A percentile compares a stretch with the other conserved stretches of the same genome.
Conservation (phyloP, 2,113 vertebrate genomes). For the Dunckerocampus dactyliophorus region DNA sequence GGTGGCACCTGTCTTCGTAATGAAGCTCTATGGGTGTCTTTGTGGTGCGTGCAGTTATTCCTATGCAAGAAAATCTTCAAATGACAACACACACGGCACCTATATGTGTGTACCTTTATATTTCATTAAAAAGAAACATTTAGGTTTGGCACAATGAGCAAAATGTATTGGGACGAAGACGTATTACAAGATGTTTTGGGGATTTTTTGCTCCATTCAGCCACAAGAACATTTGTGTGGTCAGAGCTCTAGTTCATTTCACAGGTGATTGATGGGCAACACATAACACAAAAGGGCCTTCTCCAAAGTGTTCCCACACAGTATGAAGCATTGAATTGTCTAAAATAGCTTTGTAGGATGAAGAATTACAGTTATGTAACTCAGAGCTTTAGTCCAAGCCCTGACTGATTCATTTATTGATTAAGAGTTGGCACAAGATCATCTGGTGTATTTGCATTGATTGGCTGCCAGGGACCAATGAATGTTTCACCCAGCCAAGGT, state of each 20-base stretch:
- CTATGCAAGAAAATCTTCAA: slow-evolving; percentile 9
- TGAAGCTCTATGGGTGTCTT: slow-evolving; percentile 9
- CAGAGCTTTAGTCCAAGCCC: background rate
- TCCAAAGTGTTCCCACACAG: background rate
- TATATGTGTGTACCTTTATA: slow-evolving; percentile 6
- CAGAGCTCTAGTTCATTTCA: no score
- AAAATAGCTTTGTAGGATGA: background rate
- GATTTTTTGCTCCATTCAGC: no score
- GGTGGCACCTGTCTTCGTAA: slow-evolving; percentile 16
- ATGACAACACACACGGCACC: slow-evolving; percentile 1
- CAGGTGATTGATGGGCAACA: background rate
- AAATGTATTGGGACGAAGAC: no score
- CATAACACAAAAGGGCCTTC: no score
- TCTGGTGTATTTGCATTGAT: slow-evolving; percentile 35
- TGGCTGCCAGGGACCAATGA: slow-evolving; percentile 26
- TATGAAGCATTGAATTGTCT: background rate
- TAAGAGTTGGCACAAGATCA: background rate
- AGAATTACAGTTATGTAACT: background rate
- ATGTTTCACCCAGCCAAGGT: slow-evolving; percentile 9
- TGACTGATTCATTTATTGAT: background rate
- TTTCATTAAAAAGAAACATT: no score
- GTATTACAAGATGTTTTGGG: no score
- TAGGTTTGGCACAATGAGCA: no score
- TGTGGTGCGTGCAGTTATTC: slow-evolving; percentile 6
- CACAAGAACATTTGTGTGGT: no score